Base-by-base conservation (phyloP, 2,113 vertebrate genomes). In the Fregetta grallaria region DNA sequence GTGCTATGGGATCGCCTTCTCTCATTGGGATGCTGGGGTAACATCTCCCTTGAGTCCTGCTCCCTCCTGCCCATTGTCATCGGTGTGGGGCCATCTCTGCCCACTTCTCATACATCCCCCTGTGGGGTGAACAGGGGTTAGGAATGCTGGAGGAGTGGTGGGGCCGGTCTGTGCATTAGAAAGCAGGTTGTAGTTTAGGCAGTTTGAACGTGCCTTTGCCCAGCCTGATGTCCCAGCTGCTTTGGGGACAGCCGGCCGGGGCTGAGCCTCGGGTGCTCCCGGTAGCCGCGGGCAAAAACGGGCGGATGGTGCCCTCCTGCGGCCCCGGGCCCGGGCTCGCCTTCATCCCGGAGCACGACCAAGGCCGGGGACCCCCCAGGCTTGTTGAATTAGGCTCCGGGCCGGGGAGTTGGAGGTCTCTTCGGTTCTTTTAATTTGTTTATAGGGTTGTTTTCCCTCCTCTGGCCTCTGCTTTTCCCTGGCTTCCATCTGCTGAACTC, bases 291-390 rank as follows among this genome's bases (percentile, higher is more conserved):
- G 62, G 42, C 21, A 30, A 77, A 74, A 38, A 87, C 62, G 65
- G 86, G 93, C 3, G 74, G 94, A 92, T 75, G 90, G 95, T 92
- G 94, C 95, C 97, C 96, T 90, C 96, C 95, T 44, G 96, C 38
- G 94, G 96, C 74, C 38, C 74, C 49, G 68, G 49, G 6, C 4
- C 77, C 42, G 11, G 19, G 45, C 38, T 80, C 20, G 11, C 65
- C 36, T 15, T 23, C 59, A 4, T 21, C 49, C 63, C 21, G 23
- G 30, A 58, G 82, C 23, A 2, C 68, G 17, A 86, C 90, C 45
- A 10, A 13, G 30, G 26, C 49, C 19, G 6, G 53, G 32, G 20
- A 26, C 17, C 47, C 22, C 13, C 6, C 25, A 3, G 11, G 42
- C 38, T 26, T 13, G 32, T 11, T 6, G 55, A 32, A 4, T 10